phyloP scores from a whole-genome alignment of 2,888 invertebrate species.

The Ormyrus nitidulus region DNA sequence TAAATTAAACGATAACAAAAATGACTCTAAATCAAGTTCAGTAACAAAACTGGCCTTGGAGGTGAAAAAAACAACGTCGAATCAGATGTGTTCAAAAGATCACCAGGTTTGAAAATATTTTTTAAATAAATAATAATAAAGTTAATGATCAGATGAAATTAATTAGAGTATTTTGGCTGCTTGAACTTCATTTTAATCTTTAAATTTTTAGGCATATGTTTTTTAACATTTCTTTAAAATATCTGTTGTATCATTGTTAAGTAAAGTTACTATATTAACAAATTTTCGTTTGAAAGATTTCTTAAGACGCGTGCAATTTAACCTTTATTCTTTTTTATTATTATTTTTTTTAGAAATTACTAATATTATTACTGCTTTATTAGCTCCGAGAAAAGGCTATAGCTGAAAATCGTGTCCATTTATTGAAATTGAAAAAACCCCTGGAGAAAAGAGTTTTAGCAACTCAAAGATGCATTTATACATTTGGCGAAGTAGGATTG shows the following conservation, averaged over 20 bases:
- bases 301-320: too few species aligned
- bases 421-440: slow-evolving; percentile 3
- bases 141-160: too few species aligned
- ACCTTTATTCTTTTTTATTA: too few species aligned
- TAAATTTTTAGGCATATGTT: too few species aligned
- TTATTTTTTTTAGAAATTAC: too few species aligned
- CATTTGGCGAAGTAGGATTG: slow-evolving; percentile 26
- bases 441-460: slow-evolving; percentile 37
- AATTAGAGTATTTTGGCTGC: too few species aligned
- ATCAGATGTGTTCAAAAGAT: slow-evolving; percentile 42
- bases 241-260: too few species aligned
- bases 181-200: too few species aligned
- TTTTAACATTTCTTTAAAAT: too few species aligned
- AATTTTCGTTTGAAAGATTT: too few species aligned
- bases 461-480: slow-evolving; percentile 44
- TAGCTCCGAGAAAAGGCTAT: slow-evolving; percentile 41
- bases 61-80: not conserved
- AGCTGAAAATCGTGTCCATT: slow-evolving; percentile 21
- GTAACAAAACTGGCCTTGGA: slow-evolving; percentile 7
- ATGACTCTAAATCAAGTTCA: slow-evolving; percentile 17
- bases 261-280: too few species aligned
- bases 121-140: too few species aligned
- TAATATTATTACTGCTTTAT: not conserved
- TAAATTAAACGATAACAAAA: not conserved
- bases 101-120: slow-evolving; percentile 37